Evolutionary conservation across 2,888 invertebrate genomes (phyloP).

Genomic region (Melangyna quadrimaculata): DNA sequence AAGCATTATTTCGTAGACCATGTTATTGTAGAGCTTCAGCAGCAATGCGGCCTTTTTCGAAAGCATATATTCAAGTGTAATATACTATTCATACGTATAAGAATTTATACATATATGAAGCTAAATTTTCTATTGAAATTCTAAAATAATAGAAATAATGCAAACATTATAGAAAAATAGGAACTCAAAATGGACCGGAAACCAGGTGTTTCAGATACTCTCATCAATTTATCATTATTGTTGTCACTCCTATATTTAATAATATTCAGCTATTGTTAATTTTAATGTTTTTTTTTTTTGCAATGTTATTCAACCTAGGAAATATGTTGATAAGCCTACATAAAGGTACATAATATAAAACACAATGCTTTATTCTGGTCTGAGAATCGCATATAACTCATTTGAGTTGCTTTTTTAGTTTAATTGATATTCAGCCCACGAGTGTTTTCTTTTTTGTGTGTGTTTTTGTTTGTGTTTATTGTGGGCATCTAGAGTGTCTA

Average conservation of each 20-base stretch:
- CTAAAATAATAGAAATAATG: background rate
- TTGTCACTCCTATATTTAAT: conserved; percentile 13
- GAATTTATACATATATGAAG: too few relatives aligned
- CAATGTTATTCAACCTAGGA: background rate
- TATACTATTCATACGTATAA: too few relatives aligned
- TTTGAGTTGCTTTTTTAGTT: background rate
- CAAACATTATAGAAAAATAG: background rate
- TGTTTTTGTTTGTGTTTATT: background rate
- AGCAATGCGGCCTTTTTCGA: conserved; percentile 74
- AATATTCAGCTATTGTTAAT: conserved; percentile 10
- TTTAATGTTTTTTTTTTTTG: conserved; percentile 7
- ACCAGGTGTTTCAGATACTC: background rate
- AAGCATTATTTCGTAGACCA: conserved; percentile 75
- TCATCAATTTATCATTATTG: conserved; percentile 10
- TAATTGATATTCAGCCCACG: conserved; percentile 26
- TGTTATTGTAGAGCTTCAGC: conserved; percentile 74
- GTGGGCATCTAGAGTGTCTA: background rate
- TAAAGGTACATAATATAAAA: background rate
- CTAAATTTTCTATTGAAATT: background rate
- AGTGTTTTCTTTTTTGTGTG: background rate
- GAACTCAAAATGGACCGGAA: background rate
- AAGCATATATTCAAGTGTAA: too few relatives aligned
- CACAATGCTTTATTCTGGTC: background rate
- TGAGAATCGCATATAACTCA: conserved; percentile 1
- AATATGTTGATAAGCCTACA: conserved; percentile 11